Base-by-base conservation (phyloP, 2,113 vertebrate genomes). In the Cynocephalus volans region DNA sequence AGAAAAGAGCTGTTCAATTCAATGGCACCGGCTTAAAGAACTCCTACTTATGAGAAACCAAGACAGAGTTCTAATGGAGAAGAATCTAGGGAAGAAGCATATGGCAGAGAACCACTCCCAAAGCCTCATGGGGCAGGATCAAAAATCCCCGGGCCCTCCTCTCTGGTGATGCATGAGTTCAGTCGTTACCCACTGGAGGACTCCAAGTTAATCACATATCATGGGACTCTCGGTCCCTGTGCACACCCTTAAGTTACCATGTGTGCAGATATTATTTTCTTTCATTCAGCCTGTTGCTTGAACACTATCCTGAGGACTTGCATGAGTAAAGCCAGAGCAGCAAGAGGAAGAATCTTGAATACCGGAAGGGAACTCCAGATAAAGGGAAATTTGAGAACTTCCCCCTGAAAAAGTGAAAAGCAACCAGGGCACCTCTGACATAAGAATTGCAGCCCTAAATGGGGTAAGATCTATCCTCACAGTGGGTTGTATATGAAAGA, bases 131-230 rank as follows among this genome's bases (percentile, higher is more conserved):
- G 33, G 6, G 45, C 17, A 64, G 50, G 79, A 58, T 10, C 48
- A 85, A 18, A 58, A 77, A n/a, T 33, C 0, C 1, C 77, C 3
- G 6, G 6, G 12, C 3, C 3, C 41, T 41, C 33, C 0, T 10
- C n/a, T 75, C 23, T 15, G 31, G 26, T 19, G 23, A 33, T 33
- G 7, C 8, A 5, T 33, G 8, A 50, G 18, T 41, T 54, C 36
- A 45, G 11, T 31, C 4, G 0, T 90, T 28, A 31, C 41, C 48
- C n/a, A 48, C 0, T 1, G 6, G 28, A 86, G 33, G 36, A 58
- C 23, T 65, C 9, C 48, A 76, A 9, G 33, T 18, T 36, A 4
- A 9, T 77, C 50, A 4, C 45, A 41, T 2, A 14, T 8, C 6
- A 14, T 7, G 64, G 21, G 24, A 60, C 28, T 72, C 48, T 89